Base-by-base conservation (phyloP, 2,113 vertebrate genomes). In the Pantherophis guttatus region DNA sequence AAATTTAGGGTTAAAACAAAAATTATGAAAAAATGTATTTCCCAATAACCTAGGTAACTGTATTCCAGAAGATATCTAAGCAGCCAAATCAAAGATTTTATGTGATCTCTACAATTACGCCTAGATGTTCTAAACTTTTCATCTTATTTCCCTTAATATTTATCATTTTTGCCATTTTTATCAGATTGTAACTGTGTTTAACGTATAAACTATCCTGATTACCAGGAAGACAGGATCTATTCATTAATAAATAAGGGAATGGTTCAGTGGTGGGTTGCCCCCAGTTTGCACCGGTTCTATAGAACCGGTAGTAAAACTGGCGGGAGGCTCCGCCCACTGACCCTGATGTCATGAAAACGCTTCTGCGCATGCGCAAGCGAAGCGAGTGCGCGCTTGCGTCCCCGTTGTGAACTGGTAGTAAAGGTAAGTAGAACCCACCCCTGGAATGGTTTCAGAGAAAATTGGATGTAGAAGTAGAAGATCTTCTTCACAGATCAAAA, bases 1-100 rank as follows among this genome's bases (percentile, higher is more conserved):
- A 97, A 89, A 15, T 54, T 75, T 87, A 8, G 87, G 39, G 5
- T 3, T 94, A 91, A 95, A 33, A 48, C 92, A 96, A 8, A 81
- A 81, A 81, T 53, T 88, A 7, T 54, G 90, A 39, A 54, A 33
- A 29, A 55, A 4, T 2, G 19, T 87, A 15, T n/a, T 88, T 88
- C 87, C 26, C 57, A 62, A 23, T 33, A 92, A 3, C 17, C 44
- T 21, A 39, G n/a, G 23, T 55, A 39, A 55, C 9, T 55, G 2
- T 81, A 24, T 54, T 54, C 1, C 21, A 85, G 50, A 10, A 91
- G 52, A 33, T 33, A 81, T 55, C 23, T 85, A 52, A 55, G 24
- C 26, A 70, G 48, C 58, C n/a, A 26, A 8, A 65, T 48, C 17
- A 29, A 65, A 8, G 7, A 4, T 7, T 50, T 89, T 87, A 50